Base-by-base conservation (phyloP, 2,113 vertebrate genomes). In the Platichthys stellatus region DNA sequence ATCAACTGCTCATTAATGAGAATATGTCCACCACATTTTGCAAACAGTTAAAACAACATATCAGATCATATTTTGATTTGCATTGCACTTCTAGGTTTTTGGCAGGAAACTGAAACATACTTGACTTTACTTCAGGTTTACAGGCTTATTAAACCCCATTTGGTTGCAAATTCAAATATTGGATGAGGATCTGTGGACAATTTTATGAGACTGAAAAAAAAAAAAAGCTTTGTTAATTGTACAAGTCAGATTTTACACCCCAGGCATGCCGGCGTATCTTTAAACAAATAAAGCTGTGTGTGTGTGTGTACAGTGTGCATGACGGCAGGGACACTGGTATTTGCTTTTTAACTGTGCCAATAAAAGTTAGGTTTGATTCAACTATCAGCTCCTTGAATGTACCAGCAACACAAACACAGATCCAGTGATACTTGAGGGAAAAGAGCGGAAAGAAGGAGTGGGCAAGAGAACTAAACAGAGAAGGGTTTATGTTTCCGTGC, bases 261-360 rank as follows among this genome's bases (percentile, higher is more conserved):
- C 8, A 63, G 63, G 57, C 80, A 74, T 8, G 51, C 64, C 71
- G 66, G 35, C n/a, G 7, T 86, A 65, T 74, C 76, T 80, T 78
- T 67, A 77, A 71, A 84, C 80, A 82, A 86, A 81, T 67, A 74
- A 53, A 81, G 65, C 14, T 72, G 67, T 81, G 63, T 72, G 67
- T 81, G 63, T 56, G 61, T 65, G 58, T 74, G 69, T 80, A 54
- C 56, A 12, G 56, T 47, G 12, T 43, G 35, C 21, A 59, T 61
- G 69, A 74, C 68, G 83, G 67, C 57, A 49, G 15, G 45, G 45
- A 49, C 45, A 49, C 45, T 78, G 57, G 38, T 75, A 78, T 89
- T 82, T 76, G 80, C 86, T 89, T 89, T 89, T 68, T 57, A 76
- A 54, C 20, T 20, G 67, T 76, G 75, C 82, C 82, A 89, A 54